Percentiles rank a stretch among this genome's conserved stretches.
Conservation (phyloP, 2,113 vertebrate species). For the Regulus satrapa region DNA sequence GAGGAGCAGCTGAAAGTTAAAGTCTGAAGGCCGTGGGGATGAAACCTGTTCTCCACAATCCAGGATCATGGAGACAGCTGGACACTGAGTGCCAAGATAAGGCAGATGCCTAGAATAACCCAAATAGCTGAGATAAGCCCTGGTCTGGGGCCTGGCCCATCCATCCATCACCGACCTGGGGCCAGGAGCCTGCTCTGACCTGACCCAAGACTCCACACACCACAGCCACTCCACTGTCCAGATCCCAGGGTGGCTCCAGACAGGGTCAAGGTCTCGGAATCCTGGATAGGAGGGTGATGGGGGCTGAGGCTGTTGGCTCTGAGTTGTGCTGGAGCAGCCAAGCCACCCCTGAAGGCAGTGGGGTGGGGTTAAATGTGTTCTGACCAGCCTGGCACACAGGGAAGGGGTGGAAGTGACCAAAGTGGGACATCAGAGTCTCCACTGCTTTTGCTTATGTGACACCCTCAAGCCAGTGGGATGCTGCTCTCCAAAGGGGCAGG, state of each 20-base stretch:
- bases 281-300: not conserved
- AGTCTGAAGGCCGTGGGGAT: not conserved
- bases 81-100: not conserved
- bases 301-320: not conserved
- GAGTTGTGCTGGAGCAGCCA: not conserved
- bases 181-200: not conserved
- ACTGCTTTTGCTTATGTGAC: too few relatives aligned
- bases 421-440: not conserved
- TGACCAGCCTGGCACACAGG: not conserved
- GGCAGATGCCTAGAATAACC: not conserved
- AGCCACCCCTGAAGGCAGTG: not conserved
- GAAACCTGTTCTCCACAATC: not conserved
- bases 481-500: not conserved
- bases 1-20: not conserved
- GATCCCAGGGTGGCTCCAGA: not conserved
- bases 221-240: not conserved
- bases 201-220: not conserved
- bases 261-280: not conserved
- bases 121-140: slow-evolving; percentile 34
- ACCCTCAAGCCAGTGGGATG: not conserved
- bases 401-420: not conserved
- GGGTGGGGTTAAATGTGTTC: not conserved
- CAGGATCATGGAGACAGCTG: not conserved
- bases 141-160: not conserved
- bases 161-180: not conserved